Evolutionary conservation across 2,113 vertebrate species (phyloP), one percentile per base, ranked within the genome.

Genomic region (Cololabis saira): DNA sequence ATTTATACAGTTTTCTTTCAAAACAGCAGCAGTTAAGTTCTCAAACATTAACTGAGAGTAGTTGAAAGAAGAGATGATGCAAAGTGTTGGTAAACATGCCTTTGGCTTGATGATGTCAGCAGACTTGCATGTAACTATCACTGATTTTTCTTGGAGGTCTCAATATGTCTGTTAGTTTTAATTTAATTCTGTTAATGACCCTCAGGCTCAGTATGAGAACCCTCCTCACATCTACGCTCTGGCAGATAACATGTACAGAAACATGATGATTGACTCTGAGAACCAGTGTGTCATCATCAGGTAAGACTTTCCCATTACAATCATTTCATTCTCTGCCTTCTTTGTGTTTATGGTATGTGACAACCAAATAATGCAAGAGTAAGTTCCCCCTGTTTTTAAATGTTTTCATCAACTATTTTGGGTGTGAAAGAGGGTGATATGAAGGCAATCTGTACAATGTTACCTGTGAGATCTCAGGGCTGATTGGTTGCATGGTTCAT

Each of bases 231-330:
- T 99, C 90, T 99, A 98, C 24, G 98, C 97, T 51, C 94, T 99
- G 67, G 96, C 98, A 12, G 98, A 99, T 84, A 96, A 94, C 82
- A 98, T 99, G 98, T 99, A 97, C 93, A 93, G 97, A 82, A 99
- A 99, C 87, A 99, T 99, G 98, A 97, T 99, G 85, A 99, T 99
- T 47, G 98, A 99, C 86, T 87, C 95, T 62, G 98, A 99, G 90
- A 97, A 97, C 89, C 98, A 99, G 40, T 99, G 98, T 74, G 98
- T 99, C 90, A 99, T 99, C 82, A 99, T 99, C 91, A 98, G 98
- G 98, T 99, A 93, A 86, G 83, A 19, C 55, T n/a, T 51, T 16
- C 17, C n/a, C 33, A 30, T 30, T 43, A 6, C 1, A 0, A 5
- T n/a, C 16, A 24, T 33, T 16, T 42, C 12, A 13, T 55, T 53